Conservation (phyloP, 2,797 vertebrate genomes). For the Austrolebias charrua region DNA sequence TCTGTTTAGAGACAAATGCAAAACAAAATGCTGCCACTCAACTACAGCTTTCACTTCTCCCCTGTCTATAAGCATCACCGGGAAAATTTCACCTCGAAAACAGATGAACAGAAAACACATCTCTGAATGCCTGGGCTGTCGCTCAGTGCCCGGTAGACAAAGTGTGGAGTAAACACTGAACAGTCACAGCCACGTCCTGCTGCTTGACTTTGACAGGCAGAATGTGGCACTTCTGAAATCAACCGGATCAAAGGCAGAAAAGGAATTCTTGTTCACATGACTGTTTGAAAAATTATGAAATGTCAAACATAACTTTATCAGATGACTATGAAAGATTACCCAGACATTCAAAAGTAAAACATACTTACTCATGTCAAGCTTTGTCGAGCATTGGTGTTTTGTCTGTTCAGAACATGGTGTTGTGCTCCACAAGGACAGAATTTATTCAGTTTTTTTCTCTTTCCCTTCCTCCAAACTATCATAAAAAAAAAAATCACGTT, state of each 20-base stretch:
- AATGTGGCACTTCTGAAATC: constrained; percentile 39
- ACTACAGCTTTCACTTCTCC: constrained; percentile 57
- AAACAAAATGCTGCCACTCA: constrained; percentile 84
- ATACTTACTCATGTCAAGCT: constrained; percentile 45
- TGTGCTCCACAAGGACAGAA: constrained; percentile 35
- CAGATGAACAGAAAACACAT: constrained; percentile 51
- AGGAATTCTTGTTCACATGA: constrained; percentile 30
- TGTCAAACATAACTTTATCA: constrained; percentile 34
- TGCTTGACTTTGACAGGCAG: constrained; percentile 47
- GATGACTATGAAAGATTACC: constrained; percentile 34
- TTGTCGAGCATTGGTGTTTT: constrained; percentile 38
- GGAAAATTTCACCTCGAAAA: constrained; percentile 65
- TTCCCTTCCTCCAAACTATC: constrained; percentile 47
- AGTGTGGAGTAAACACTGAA: constrained; percentile 45
- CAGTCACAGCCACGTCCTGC: constrained; percentile 30
- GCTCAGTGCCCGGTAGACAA: constrained; percentile 57
- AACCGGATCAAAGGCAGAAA: constrained; percentile 39
- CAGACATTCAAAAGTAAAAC: constrained; percentile 22
- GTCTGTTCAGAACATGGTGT: constrained; percentile 40
- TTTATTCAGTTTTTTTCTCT: constrained; percentile 44
- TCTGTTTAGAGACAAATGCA: constrained; percentile 81
- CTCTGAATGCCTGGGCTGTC: constrained; percentile 41
- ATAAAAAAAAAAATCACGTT: constrained; percentile 55
- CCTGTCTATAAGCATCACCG: constrained; percentile 65
- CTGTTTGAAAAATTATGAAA: constrained; percentile 48